Percentiles rank a stretch among this genome's conserved stretches.
These are phyloP conservation scores for Aleiodes leptofemur DNA, from an alignment of 2,888 invertebrate genomes.

Conservation along the genomic window DNA sequence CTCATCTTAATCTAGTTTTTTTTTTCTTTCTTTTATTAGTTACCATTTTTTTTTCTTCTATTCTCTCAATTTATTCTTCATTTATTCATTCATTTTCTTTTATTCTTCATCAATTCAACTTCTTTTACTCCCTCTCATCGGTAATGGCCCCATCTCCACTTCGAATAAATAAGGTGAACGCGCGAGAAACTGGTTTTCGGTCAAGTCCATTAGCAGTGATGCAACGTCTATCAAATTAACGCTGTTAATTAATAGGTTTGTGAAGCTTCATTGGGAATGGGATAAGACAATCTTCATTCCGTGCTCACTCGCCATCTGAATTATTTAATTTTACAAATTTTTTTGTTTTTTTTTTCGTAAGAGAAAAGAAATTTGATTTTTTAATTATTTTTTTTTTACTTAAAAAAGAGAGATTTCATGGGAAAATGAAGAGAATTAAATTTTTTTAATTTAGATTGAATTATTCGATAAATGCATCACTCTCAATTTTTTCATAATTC, in stretches of 20 bases:
- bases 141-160: slow-evolving; percentile 6
- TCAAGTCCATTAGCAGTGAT: slow-evolving; percentile 50
- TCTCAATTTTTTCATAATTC: too few relatives aligned
- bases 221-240: slow-evolving; percentile 55
- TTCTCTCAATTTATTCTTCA: not conserved
- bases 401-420: too few relatives aligned
- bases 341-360: too few relatives aligned
- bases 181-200: slow-evolving; percentile 46
- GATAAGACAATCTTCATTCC: slow-evolving; percentile 4
- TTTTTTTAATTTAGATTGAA: too few relatives aligned
- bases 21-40: not conserved
- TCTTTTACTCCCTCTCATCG: not conserved
- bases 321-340: not conserved
- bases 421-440: too few relatives aligned
- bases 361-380: too few relatives aligned
- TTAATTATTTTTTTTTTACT: too few relatives aligned
- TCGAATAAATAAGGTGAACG: slow-evolving; percentile 41
- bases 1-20: slow-evolving; percentile 12
- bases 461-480: too few relatives aligned
- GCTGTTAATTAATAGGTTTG: slow-evolving; percentile 56
- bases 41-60: not conserved
- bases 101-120: not conserved
- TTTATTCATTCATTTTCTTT: not conserved
- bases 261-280: slow-evolving; percentile 7
- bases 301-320: not conserved